These are phyloP conservation scores for Cryptops parisi DNA, from an alignment of 2,888 invertebrate genomes.

Conservation along the genomic window DNA sequence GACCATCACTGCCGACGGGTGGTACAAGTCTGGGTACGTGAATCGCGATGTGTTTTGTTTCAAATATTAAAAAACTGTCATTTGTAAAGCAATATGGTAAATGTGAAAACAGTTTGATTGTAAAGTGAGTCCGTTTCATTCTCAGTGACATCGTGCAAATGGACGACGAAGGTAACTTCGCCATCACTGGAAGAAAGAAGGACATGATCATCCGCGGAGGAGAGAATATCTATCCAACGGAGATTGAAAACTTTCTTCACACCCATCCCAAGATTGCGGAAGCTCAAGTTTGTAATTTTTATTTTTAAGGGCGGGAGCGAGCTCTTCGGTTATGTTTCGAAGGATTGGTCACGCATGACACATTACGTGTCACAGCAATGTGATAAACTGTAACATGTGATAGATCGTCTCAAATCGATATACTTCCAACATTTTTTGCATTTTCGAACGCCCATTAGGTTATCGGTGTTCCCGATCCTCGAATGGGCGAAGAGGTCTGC, in stretches of 20 bases:
- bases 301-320: too few relatives aligned
- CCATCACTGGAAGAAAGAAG: constrained; percentile 39
- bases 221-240: constrained; percentile 41
- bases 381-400: too few relatives aligned
- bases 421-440: too few relatives aligned
- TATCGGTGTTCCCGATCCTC: background rate
- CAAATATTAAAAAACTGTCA: too few relatives aligned
- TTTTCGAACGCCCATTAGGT: constrained; percentile 1
- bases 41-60: too few relatives aligned
- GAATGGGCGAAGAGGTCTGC: constrained; percentile 3
- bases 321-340: too few relatives aligned
- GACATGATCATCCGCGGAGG: constrained; percentile 40
- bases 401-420: too few relatives aligned
- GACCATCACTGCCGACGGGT: background rate
- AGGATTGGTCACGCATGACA: too few relatives aligned
- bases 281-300: constrained; percentile 33
- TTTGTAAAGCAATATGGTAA: too few relatives aligned
- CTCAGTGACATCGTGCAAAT: constrained; percentile 31
- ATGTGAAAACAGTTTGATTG: background rate
- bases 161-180: constrained; percentile 36
- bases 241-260: constrained; percentile 38
- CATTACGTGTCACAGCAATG: too few relatives aligned
- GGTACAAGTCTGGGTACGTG: background rate
- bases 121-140: background rate
- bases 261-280: constrained; percentile 36